Evolutionary conservation across 1,140 invertebrate species (phyloP).

Genomic region (Trissolcus basalis): DNA sequence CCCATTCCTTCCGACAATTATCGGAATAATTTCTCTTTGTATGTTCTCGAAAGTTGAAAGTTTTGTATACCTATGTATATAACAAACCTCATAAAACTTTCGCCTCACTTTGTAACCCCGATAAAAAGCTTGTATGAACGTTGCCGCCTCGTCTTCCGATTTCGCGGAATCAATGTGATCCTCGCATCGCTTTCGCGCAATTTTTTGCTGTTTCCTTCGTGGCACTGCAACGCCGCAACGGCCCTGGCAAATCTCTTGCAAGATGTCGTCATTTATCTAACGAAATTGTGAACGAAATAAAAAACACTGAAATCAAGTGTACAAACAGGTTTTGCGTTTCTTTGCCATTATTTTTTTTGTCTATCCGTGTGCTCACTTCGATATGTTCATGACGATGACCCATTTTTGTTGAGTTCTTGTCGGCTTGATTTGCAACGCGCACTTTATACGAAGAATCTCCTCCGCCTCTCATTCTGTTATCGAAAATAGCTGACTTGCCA

Average conservation of each 20-base stretch:
- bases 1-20: too few species aligned
- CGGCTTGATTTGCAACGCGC: conserved; percentile 40
- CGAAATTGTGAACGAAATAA: conserved; percentile 21
- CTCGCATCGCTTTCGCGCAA: conserved; percentile 17
- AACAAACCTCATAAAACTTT: conserved; percentile 78
- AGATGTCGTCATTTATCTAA: conserved; percentile 11
- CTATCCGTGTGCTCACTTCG: conserved; percentile 18
- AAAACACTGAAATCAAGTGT: conserved; percentile 5
- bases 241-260: conserved; percentile 24
- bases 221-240: conserved; percentile 34
- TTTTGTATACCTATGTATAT: not conserved
- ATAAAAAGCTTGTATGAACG: conserved; percentile 83
- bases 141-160: conserved; percentile 78
- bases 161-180: conserved; percentile 53
- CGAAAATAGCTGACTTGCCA: conserved; percentile 51
- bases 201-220: conserved; percentile 38
- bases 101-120: conserved; percentile 82
- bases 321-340: conserved; percentile 4
- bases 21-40: not conserved
- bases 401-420: conserved; percentile 33
- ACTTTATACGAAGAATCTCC: conserved; percentile 44
- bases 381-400: conserved; percentile 27
- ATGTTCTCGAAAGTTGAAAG: too few species aligned
- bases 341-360: conserved; percentile 10
- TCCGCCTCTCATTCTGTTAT: conserved; percentile 44